Percentiles rank a stretch among this genome's conserved stretches.
These are phyloP conservation scores for Coccyzus lansbergi DNA, from an alignment of 2,797 vertebrate genomes.

Conservation along the genomic window DNA sequence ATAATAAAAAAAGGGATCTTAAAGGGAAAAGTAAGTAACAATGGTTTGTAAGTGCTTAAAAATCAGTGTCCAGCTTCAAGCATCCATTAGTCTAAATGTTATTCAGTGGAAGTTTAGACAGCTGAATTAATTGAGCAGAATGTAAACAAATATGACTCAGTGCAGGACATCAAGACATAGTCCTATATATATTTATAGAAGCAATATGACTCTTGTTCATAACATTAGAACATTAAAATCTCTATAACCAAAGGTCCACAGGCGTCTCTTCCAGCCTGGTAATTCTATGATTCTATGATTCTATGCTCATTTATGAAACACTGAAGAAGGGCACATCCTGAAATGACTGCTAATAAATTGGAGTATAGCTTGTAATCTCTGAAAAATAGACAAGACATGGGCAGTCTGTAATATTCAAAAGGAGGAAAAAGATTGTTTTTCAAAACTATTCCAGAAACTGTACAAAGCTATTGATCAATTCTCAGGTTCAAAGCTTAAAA, in stretches of 20 bases:
- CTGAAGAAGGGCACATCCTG: too few species aligned
- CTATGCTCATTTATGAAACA: too few species aligned
- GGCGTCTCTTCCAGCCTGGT: too few species aligned
- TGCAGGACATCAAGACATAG: neutral
- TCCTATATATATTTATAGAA: accelerated
- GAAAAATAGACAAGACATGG: too few species aligned
- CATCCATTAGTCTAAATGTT: neutral
- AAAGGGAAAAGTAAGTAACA: neutral
- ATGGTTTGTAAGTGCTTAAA: neutral
- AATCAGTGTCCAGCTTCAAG: neutral
- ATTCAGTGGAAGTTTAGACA: neutral
- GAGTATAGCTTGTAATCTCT: too few species aligned
- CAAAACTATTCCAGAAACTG: too few species aligned
- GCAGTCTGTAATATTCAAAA: too few species aligned
- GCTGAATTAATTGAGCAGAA: neutral
- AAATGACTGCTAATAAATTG: too few species aligned
- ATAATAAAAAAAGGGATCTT: neutral
- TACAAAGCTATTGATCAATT: too few species aligned
- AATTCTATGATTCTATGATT: too few species aligned
- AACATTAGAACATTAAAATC: neutral
- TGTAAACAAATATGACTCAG: neutral
- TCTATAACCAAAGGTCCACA: accelerated
- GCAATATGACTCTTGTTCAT: neutral
- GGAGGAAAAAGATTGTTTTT: too few species aligned
- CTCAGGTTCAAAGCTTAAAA: too few species aligned